phyloP scores from a whole-genome alignment of 2,113 vertebrate species.

The Rousettus leschenaultii region DNA sequence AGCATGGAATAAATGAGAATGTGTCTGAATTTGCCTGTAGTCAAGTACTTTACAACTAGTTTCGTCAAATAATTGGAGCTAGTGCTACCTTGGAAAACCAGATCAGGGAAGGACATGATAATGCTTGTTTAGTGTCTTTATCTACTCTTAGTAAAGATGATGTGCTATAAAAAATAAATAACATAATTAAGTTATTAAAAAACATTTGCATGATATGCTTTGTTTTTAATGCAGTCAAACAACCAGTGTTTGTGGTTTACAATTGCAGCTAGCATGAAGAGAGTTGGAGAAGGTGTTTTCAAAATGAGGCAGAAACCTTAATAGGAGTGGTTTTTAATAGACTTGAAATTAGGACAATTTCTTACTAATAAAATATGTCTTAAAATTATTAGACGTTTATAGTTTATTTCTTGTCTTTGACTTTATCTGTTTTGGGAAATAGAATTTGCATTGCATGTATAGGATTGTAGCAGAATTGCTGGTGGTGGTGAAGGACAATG shows the following conservation, averaged over 20 bases:
- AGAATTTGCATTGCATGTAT: background rate
- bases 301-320: background rate
- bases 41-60: background rate
- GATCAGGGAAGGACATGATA: background rate
- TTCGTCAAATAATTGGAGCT: background rate
- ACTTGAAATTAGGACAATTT: background rate
- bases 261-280: background rate
- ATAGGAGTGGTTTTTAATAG: background rate
- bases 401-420: background rate
- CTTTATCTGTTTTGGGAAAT: background rate
- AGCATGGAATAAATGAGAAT: constrained; percentile 1
- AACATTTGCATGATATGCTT: constrained; percentile 25
- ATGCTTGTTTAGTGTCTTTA: background rate
- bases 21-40: background rate
- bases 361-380: background rate
- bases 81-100: background rate
- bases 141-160: background rate
- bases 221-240: background rate
- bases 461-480: background rate
- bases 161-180: background rate
- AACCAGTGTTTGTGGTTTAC: background rate
- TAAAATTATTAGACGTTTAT: background rate
- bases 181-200: constrained; percentile 16
- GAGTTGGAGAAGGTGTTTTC: background rate
- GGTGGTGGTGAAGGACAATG: too few relatives aligned